Conservation (phyloP, 2,888 invertebrate species). For the Cephus nigrinus region DNA sequence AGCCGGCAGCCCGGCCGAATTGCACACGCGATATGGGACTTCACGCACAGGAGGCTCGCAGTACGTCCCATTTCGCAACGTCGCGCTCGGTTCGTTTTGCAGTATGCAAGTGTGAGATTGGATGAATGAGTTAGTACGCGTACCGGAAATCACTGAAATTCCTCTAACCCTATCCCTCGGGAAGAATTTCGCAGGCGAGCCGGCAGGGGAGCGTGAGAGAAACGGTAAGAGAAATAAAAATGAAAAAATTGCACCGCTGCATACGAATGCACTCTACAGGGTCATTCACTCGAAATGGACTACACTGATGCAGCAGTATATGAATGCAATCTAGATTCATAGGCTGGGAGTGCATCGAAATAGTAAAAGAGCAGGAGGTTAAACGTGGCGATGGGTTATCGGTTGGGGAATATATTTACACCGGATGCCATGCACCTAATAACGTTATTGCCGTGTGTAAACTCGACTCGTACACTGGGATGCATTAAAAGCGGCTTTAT, state of each 20-base stretch:
- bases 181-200: not conserved
- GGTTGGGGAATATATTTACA: constrained; percentile 56
- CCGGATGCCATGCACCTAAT: constrained; percentile 63
- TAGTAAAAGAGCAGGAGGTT: not conserved
- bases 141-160: not conserved
- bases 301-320: not conserved
- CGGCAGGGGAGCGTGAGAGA: not conserved
- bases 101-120: not conserved
- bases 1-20: constrained; percentile 21
- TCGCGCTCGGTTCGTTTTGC: not conserved
- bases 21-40: not conserved
- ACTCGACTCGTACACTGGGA: constrained; percentile 40
- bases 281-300: not conserved
- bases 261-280: not conserved
- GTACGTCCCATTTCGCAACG: not conserved
- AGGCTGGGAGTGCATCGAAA: not conserved
- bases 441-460: constrained; percentile 63
- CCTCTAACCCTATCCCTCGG: not conserved
- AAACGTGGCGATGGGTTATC: constrained; percentile 28
- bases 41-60: not conserved
- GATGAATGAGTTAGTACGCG: not conserved
- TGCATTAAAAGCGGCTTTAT: constrained; percentile 55
- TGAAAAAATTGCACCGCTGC: not conserved
- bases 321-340: not conserved
- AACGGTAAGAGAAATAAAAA: not conserved